Percentiles rank a stretch among this genome's conserved stretches.
These are phyloP conservation scores for Acleris emargana DNA, from an alignment of 2,888 invertebrate species.

Conservation along the genomic window DNA sequence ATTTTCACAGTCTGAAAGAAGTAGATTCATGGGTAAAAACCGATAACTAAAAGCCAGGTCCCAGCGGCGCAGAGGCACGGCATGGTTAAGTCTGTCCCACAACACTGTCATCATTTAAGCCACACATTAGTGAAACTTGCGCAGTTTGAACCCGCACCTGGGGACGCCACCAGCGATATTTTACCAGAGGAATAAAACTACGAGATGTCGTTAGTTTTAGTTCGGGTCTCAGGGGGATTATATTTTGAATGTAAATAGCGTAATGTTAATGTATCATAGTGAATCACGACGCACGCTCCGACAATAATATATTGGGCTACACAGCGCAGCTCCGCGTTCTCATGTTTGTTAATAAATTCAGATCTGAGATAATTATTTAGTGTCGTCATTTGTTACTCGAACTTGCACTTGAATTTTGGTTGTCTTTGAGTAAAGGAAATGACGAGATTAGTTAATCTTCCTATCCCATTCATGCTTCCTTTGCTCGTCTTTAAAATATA, in stretches of 20 bases:
- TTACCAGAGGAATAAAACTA: slow-evolving; percentile 66
- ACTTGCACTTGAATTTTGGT: not conserved
- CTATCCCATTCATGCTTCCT: no score
- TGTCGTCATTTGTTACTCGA: slow-evolving; percentile 14
- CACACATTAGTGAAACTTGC: slow-evolving; percentile 80
- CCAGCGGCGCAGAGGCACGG: slow-evolving; percentile 42
- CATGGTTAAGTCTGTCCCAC: slow-evolving; percentile 58
- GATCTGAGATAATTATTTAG: slow-evolving; percentile 32
- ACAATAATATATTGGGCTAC: slow-evolving; percentile 22
- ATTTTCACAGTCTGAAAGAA: not conserved
- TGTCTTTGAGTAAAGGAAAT: not conserved
- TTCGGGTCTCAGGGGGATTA: slow-evolving; percentile 49
- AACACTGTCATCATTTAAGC: slow-evolving; percentile 80
- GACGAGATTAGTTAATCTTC: no score
- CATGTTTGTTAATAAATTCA: slow-evolving; percentile 23
- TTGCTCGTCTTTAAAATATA: no score
- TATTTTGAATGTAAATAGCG: slow-evolving; percentile 36
- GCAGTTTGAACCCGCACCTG: slow-evolving; percentile 76
- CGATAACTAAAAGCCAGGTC: slow-evolving; percentile 37
- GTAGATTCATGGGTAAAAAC: slow-evolving; percentile 33
- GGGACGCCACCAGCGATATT: slow-evolving; percentile 71
- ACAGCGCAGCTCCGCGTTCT: slow-evolving; percentile 11
- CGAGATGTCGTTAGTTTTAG: slow-evolving; percentile 66
- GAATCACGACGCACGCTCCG: slow-evolving; percentile 24
- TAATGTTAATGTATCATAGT: slow-evolving; percentile 34